Conservation (phyloP, 1,140 invertebrate genomes). For the Globodera ellingtonae region DNA sequence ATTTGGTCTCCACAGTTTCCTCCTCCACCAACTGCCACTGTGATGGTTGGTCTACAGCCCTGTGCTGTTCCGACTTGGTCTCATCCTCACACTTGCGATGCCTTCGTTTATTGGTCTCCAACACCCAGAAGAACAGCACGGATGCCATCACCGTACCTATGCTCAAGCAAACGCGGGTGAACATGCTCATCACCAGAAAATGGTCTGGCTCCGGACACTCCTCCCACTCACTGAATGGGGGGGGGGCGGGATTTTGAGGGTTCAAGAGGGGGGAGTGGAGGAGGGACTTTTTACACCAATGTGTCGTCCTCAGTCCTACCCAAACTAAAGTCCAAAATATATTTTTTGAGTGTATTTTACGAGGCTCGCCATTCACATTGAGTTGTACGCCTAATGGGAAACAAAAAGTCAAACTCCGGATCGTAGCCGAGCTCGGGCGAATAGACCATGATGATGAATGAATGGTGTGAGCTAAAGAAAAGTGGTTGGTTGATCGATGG, state of each 20-base stretch:
- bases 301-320: too few species aligned
- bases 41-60: neutral
- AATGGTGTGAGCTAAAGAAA: neutral
- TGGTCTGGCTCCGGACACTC: slow-evolving; percentile 56
- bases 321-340: neutral
- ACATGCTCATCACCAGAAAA: slow-evolving; percentile 41
- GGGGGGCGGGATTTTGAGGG: neutral
- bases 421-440: slow-evolving; percentile 58
- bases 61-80: neutral
- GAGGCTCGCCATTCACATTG: neutral
- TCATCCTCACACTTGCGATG: neutral
- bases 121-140: slow-evolving; percentile 34
- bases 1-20: slow-evolving; percentile 20
- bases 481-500: neutral
- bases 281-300: too few species aligned
- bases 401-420: slow-evolving; percentile 44
- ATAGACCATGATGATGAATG: slow-evolving; percentile 50
- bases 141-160: slow-evolving; percentile 29
- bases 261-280: neutral
- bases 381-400: neutral
- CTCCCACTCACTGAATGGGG: slow-evolving; percentile 47
- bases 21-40: neutral
- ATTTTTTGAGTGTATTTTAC: too few species aligned
- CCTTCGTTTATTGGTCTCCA: slow-evolving; percentile 34
- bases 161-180: slow-evolving; percentile 36